A percentile compares a stretch with the other conserved stretches of the same genome.
Evolutionary conservation across 1,140 invertebrate species (phyloP).

Genomic region (Steinernema khuongi): DNA sequence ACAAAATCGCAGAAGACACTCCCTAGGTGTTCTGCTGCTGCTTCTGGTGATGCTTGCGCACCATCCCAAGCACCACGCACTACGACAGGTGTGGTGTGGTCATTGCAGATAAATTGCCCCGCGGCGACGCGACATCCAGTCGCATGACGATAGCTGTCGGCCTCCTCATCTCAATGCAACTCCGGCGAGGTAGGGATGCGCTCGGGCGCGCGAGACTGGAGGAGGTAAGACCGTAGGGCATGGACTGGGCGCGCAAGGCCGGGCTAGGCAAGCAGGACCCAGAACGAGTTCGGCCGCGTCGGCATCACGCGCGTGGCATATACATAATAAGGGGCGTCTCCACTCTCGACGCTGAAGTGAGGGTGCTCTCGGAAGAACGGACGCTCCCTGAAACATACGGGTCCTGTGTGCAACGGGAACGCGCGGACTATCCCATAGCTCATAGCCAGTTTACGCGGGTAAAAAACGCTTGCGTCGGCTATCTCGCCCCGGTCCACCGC

Average conservation of each 20-base stretch:
- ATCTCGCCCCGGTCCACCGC: neutral
- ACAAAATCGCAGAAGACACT: neutral
- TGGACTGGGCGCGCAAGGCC: neutral
- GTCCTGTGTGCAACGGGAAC: neutral
- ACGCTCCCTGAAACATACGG: neutral
- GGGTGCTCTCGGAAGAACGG: no score
- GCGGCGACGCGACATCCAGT: neutral
- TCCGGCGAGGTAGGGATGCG: neutral
- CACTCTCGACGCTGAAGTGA: neutral
- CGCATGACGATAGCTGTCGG: neutral
- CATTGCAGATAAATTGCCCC: neutral
- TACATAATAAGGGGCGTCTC: neutral
- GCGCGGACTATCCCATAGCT: no score
- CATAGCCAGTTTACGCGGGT: slow-evolving; percentile 12
- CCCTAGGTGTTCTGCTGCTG: neutral
- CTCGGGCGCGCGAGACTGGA: neutral
- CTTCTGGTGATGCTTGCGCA: no score
- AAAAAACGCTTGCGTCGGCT: neutral
- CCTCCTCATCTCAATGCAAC: neutral
- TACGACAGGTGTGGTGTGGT: neutral
- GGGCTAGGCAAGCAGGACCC: neutral
- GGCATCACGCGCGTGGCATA: neutral
- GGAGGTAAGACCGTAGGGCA: neutral
- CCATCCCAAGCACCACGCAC: no score
- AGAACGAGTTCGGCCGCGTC: neutral